These are phyloP conservation scores for Phaethornis superciliosus DNA, from an alignment of 2,113 vertebrate genomes.

Conservation along the genomic window DNA sequence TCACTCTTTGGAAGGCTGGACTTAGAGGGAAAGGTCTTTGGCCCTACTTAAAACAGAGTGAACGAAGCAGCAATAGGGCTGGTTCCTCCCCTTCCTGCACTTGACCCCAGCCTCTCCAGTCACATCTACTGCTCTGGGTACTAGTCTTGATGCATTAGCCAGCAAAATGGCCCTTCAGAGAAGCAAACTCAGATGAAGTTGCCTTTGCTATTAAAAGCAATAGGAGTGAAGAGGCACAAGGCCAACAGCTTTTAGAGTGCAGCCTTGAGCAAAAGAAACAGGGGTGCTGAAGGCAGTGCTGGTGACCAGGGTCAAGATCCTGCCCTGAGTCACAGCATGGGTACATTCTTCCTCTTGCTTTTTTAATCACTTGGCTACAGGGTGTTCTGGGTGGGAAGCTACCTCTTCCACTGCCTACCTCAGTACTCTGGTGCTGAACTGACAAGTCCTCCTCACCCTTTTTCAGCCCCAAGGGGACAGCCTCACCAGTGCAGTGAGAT, in stretches of 20 bases:
- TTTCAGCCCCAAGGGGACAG: neutral
- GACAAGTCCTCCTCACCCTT: neutral
- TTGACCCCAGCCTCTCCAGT: neutral
- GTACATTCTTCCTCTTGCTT: no score
- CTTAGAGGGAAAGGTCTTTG: neutral
- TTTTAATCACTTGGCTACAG: no score
- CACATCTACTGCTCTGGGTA: neutral
- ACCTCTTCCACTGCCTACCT: neutral
- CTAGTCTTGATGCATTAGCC: no score
- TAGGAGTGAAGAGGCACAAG: neutral
- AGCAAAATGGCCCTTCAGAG: neutral
- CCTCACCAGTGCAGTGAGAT: neutral
- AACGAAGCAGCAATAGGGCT: neutral
- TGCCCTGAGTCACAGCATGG: no score
- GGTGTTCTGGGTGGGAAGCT: neutral
- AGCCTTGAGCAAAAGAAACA: neutral
- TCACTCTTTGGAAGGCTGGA: neutral
- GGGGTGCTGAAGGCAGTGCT: neutral
- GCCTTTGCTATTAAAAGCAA: neutral
- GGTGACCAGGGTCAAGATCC: neutral
- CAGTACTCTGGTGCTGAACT: neutral
- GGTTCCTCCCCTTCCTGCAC: neutral
- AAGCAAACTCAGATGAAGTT: neutral
- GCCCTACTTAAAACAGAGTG: neutral
- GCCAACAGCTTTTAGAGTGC: neutral